Percentiles rank a stretch among this genome's conserved stretches.
phyloP scores from a whole-genome alignment of 2,888 invertebrate species.

The Drosophila helvetica region DNA sequence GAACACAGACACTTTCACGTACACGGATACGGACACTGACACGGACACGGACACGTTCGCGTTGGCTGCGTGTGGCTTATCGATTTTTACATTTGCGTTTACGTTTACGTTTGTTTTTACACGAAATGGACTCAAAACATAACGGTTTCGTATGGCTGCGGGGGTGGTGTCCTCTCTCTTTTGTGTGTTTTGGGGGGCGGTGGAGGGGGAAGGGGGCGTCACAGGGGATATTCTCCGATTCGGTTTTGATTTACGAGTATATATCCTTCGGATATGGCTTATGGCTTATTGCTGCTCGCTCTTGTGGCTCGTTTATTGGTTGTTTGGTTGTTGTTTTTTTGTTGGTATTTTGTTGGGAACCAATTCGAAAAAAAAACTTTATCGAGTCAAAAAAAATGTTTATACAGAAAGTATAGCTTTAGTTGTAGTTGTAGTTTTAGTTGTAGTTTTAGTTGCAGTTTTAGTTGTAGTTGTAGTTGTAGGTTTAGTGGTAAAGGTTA shows the following conservation, averaged over 20 bases:
- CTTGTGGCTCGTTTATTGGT: conserved; percentile 19
- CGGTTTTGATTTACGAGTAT: conserved; percentile 14
- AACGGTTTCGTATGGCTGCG: conserved; percentile 51
- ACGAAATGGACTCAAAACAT: conserved; percentile 70
- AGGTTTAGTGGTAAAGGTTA: conserved; percentile 72
- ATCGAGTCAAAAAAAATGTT: conserved; percentile 47
- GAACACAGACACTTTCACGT: neutral
- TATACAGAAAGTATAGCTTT: conserved; percentile 67
- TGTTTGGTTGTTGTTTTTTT: conserved; percentile 42
- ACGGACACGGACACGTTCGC: conserved; percentile 65
- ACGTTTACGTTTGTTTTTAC: conserved; percentile 71
- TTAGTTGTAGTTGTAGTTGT: conserved; percentile 45
- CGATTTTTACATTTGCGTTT: conserved; percentile 77
- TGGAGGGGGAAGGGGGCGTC: too few relatives aligned
- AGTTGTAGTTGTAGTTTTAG: conserved; percentile 52
- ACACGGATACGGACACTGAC: conserved; percentile 39
- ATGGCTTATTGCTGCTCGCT: conserved; percentile 4
- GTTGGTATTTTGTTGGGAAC: conserved; percentile 6
- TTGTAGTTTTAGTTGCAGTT: conserved; percentile 52
- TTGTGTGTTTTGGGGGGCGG: too few relatives aligned
- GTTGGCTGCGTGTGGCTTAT: conserved; percentile 77
- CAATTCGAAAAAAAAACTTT: conserved; percentile 43
- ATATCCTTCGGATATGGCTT: conserved; percentile 42
- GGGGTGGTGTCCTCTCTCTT: neutral
- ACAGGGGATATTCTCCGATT: neutral